Conservation (phyloP, 2,113 vertebrate species). For the Engystomops pustulosus region DNA sequence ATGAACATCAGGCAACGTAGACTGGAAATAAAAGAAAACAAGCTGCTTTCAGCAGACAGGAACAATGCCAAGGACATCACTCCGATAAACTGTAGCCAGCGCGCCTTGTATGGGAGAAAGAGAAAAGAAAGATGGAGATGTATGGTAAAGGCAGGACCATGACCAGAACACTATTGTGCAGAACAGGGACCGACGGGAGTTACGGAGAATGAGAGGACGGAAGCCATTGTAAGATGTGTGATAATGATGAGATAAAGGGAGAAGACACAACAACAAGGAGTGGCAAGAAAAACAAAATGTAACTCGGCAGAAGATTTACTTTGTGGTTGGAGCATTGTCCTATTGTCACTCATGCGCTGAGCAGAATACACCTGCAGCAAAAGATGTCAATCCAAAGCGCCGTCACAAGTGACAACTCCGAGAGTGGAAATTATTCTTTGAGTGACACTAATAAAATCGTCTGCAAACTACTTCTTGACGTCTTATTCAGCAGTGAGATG, state of each 20-base stretch:
- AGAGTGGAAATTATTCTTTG: background rate
- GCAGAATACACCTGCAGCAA: background rate
- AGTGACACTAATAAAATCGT: background rate
- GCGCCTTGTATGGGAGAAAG: conserved; percentile 55
- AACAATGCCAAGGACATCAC: conserved; percentile 56
- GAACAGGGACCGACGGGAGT: background rate
- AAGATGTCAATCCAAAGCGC: background rate
- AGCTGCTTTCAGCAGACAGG: conserved; percentile 30
- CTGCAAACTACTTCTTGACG: background rate
- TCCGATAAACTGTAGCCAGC: conserved; percentile 50
- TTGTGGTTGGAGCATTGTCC: background rate
- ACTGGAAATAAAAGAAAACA: conserved; percentile 48
- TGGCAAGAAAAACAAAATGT: background rate
- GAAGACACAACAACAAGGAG: background rate
- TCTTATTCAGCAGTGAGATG: background rate
- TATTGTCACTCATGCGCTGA: background rate
- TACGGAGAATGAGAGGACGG: background rate
- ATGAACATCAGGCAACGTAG: conserved; percentile 23
- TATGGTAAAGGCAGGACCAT: background rate
- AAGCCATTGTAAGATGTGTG: background rate
- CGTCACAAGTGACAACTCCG: background rate
- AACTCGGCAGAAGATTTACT: background rate
- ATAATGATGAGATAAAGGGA: background rate
- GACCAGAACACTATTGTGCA: background rate
- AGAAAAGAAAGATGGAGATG: conserved; percentile 41